phyloP scores from a whole-genome alignment of 2,113 vertebrate species.

The Percopsis transmontana region DNA sequence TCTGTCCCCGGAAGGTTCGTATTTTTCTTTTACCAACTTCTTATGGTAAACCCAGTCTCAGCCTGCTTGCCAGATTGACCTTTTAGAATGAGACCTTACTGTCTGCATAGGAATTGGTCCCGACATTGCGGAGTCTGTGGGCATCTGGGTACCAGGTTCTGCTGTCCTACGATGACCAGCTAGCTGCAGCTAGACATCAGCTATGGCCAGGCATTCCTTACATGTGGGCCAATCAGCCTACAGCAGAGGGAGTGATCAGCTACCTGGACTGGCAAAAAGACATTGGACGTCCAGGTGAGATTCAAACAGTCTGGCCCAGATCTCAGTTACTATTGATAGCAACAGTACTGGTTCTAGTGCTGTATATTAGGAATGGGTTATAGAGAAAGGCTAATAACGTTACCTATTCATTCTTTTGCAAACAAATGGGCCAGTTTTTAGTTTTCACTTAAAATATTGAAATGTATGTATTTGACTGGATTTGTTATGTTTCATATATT shows the following conservation, averaged over 20 bases:
- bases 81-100: constrained; percentile 11
- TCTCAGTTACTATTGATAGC: not conserved
- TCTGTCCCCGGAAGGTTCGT: constrained; percentile 85
- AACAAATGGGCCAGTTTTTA: too few relatives aligned
- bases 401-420: too few relatives aligned
- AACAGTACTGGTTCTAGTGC: not conserved
- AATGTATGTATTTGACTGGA: too few relatives aligned
- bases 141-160: constrained; percentile 81
- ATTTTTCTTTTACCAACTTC: not conserved
- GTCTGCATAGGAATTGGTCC: constrained; percentile 69
- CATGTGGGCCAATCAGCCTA: constrained; percentile 86
- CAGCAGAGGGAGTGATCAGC: constrained; percentile 70
- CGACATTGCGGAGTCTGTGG: constrained; percentile 84
- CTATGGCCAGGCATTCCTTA: constrained; percentile 86
- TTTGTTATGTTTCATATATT: too few relatives aligned
- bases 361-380: too few relatives aligned
- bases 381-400: too few relatives aligned
- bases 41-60: not conserved
- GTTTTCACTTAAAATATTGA: too few relatives aligned
- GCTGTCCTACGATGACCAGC: constrained; percentile 81
- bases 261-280: constrained; percentile 82
- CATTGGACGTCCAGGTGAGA: constrained; percentile 84
- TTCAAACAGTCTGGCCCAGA: not conserved
- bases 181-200: constrained; percentile 60
- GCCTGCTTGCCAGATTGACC: not conserved